Conservation (phyloP, 2,797 vertebrate species). For the Thamnophis elegans region DNA sequence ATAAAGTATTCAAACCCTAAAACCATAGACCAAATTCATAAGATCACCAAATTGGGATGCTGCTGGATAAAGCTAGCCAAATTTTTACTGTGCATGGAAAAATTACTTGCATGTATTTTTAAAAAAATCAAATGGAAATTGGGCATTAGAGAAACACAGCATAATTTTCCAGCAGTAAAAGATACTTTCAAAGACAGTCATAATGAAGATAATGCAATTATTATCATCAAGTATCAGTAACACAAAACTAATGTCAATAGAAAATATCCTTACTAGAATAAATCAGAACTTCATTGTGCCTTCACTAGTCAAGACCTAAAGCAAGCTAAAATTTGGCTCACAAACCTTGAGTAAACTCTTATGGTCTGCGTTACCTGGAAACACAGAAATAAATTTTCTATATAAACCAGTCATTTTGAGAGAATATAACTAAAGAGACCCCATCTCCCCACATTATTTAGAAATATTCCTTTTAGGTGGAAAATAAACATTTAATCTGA, state of each 20-base stretch:
- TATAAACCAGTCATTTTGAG: not conserved
- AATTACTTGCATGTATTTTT: not conserved
- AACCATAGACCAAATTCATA: not conserved
- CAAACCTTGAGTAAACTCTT: not conserved
- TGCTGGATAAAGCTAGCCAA: not conserved
- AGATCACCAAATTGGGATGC: not conserved
- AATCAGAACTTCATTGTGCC: not conserved
- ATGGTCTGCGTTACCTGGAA: not conserved
- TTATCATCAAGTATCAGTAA: fast-evolving
- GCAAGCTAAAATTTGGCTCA: not conserved
- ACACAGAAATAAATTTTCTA: not conserved
- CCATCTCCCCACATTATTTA: not conserved
- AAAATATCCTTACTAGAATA: not conserved
- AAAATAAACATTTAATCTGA: not conserved
- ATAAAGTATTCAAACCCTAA: not conserved
- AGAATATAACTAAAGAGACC: not conserved
- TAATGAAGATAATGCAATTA: not conserved
- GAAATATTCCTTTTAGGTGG: not conserved
- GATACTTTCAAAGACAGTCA: not conserved
- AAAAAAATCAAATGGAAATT: not conserved
- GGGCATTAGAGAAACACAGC: not conserved
- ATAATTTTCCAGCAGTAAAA: not conserved
- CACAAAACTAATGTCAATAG: not conserved
- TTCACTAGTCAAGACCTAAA: not conserved
- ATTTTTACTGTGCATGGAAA: not conserved